Base-by-base conservation (phyloP, 2,888 invertebrate species). In the Netelia fuscicornis region DNA sequence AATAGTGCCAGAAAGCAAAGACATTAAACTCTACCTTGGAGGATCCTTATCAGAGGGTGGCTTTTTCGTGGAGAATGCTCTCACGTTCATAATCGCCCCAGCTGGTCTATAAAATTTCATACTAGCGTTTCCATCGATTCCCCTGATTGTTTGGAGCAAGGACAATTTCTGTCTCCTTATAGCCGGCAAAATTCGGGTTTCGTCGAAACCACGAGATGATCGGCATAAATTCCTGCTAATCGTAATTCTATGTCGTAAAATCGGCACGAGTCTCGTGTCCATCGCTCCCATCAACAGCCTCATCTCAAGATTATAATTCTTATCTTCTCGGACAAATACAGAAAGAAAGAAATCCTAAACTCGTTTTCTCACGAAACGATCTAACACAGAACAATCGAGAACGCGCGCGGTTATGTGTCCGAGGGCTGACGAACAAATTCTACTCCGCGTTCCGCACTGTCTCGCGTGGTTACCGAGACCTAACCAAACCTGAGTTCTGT, bases 31-130 rank as follows among this genome's bases (percentile, higher is more conserved):
- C 65, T 81, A 90, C 92, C 85, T 88, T 2, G 91, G 82, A n/a
- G 89, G 86, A 76, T 90, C 90, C 23, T 87, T 89, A 37, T 92
- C 90, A 1, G 79, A 84, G 8, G 88, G 82, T 78, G 89, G 83
- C 81, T 87, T 89, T 75, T 89, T 91, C 0, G 92, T 85, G 0
- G 92, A 89, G 68, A 90, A 92, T 5, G 79, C 81, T 85, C 91
- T 88, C 13, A 89, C 58, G 0, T 83, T 83, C 2, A 88, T 62
- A 8, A 88, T 58, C 2, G 90, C 87, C 2, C 88, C 48, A 17
- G 52, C 64, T 76, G 71, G 84, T 84, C 58, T 88, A 77, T 42
- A 88, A 86, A 79, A 83, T 84, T 17, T 79, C 30, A 86, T 56
- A 75, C 80, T 88, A 30, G 85, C 84, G 3, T 67, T 42, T 65